These are phyloP conservation scores for Acrobeloides nanus DNA, from an alignment of 2,888 invertebrate genomes.

Conservation along the genomic window DNA sequence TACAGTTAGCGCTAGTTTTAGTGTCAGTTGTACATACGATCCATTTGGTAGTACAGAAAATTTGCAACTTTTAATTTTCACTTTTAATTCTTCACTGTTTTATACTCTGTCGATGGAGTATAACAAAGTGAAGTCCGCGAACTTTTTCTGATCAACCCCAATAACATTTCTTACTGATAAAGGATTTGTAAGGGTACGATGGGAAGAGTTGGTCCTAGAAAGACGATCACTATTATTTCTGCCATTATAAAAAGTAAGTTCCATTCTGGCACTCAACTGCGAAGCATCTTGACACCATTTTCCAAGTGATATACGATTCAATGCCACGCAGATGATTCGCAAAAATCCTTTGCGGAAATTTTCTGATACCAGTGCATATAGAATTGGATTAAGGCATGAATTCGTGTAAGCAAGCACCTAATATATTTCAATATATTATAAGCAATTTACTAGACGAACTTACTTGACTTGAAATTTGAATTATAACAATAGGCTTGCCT, in stretches of 20 bases:
- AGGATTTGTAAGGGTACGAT: too few relatives aligned
- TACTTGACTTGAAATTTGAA: slow-evolving; percentile 48
- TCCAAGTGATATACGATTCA: slow-evolving; percentile 23
- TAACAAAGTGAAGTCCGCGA: too few relatives aligned
- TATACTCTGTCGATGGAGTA: too few relatives aligned
- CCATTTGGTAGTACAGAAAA: too few relatives aligned
- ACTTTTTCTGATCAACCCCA: too few relatives aligned
- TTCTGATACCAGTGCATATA: slow-evolving; percentile 87
- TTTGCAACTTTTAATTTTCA: too few relatives aligned
- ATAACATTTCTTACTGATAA: too few relatives aligned
- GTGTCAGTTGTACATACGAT: too few relatives aligned
- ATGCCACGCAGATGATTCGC: slow-evolving; percentile 18
- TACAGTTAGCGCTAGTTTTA: too few relatives aligned
- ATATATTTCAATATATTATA: too few relatives aligned
- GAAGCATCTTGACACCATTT: slow-evolving; percentile 15
- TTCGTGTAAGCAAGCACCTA: slow-evolving; percentile 72
- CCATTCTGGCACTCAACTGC: slow-evolving; percentile 21
- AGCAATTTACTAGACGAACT: too few relatives aligned
- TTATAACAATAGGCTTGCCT: slow-evolving; percentile 43
- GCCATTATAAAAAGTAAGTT: slow-evolving; percentile 27
- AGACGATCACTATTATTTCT: slow-evolving; percentile 22
- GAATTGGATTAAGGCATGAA: slow-evolving; percentile 85
- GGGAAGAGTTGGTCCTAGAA: slow-evolving; percentile 18
- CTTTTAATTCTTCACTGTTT: too few relatives aligned
- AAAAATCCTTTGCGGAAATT: slow-evolving; percentile 83